Evolutionary conservation across 2,113 vertebrate genomes (phyloP).

Genomic region (Corythornis cristatus): DNA sequence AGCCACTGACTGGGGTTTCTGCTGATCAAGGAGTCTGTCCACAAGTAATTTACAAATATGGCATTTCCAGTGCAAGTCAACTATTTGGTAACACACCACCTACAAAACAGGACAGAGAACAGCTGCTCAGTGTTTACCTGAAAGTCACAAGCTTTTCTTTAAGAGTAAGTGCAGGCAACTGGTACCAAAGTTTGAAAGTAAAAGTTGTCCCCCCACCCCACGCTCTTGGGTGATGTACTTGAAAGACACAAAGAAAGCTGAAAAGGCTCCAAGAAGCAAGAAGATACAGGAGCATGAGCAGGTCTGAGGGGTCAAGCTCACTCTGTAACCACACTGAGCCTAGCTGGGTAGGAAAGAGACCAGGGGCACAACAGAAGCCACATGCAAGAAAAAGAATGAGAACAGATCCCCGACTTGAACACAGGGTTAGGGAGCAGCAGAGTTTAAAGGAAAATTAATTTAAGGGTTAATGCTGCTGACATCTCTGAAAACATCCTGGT

Average conservation of each 20-base stretch:
- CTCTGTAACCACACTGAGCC: neutral
- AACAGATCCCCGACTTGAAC: neutral
- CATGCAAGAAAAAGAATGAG: neutral
- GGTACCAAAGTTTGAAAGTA: neutral
- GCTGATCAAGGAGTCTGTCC: neutral
- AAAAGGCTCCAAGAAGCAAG: neutral
- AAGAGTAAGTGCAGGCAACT: rapidly evolving
- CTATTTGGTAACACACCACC: neutral
- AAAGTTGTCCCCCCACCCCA: neutral
- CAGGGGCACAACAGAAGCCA: neutral
- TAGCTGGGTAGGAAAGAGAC: neutral
- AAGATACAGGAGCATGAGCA: neutral
- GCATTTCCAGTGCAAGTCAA: neutral
- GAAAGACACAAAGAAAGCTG: neutral
- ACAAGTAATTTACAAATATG: neutral
- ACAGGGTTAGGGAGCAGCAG: neutral
- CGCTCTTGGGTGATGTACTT: neutral
- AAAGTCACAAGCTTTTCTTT: neutral
- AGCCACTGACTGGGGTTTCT: neutral
- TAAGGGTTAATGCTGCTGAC: neutral
- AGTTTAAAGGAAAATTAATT: neutral
- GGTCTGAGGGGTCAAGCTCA: neutral
- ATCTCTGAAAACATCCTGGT: neutral
- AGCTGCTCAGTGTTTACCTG: neutral
- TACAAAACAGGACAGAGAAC: neutral